phyloP scores from a whole-genome alignment of 2,888 invertebrate genomes.

The Amiota mariae region DNA sequence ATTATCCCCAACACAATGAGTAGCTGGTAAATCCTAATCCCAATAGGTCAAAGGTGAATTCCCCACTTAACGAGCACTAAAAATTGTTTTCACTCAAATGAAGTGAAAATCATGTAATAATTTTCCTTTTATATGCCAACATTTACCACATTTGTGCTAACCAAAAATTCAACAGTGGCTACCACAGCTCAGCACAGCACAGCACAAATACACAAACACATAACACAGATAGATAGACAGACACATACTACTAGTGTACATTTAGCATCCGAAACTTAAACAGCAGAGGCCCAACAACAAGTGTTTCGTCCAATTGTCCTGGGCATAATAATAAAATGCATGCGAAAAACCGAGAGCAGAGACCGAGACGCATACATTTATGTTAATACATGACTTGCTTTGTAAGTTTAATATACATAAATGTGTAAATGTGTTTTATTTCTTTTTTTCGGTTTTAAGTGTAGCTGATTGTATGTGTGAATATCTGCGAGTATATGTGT shows the following conservation, averaged over 20 bases:
- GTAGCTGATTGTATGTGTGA: not conserved
- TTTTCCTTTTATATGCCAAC: not conserved
- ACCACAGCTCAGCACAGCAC: not conserved
- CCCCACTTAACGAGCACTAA: not conserved
- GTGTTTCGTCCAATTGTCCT: conserved; percentile 13
- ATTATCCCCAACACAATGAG: too few species aligned
- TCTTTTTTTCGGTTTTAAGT: not conserved
- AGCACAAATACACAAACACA: not conserved
- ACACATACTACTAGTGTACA: not conserved
- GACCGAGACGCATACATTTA: too few species aligned
- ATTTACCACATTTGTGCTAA: not conserved
- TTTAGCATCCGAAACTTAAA: not conserved
- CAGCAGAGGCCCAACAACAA: not conserved
- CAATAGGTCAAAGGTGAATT: too few species aligned
- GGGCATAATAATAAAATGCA: conserved; percentile 18
- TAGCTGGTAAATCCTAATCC: too few species aligned
- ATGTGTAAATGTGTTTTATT: too few species aligned
- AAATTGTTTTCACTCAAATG: not conserved
- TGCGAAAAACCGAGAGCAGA: not conserved
- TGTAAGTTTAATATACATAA: too few species aligned
- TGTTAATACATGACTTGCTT: too few species aligned
- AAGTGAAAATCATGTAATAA: not conserved
- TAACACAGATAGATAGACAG: not conserved
- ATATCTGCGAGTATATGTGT: not conserved
- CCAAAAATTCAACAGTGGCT: not conserved